A percentile compares a stretch with the other conserved stretches of the same genome.
Evolutionary conservation across 1,140 invertebrate genomes (phyloP).

Genomic region (Lysiphlebus fabarum): DNA sequence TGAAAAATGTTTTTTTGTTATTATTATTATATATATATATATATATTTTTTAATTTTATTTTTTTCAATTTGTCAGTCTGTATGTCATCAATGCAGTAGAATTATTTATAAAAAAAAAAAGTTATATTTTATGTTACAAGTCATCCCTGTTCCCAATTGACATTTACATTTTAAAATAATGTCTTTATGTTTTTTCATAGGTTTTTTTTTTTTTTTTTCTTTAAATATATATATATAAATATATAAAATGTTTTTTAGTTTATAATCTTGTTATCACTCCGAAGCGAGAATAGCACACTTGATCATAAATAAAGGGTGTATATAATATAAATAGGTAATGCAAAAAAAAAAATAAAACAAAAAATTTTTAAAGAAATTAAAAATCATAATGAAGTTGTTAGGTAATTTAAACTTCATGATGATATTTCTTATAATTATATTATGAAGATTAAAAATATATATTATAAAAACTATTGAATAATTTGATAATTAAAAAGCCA

Average conservation of each 20-base stretch:
- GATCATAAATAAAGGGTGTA: slow-evolving; percentile 4
- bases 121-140: background rate
- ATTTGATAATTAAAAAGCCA: too few species aligned
- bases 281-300: slow-evolving; percentile 7
- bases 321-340: slow-evolving; percentile 3
- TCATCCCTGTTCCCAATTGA: slow-evolving; percentile 12
- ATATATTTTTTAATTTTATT: too few species aligned
- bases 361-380: background rate
- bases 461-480: background rate
- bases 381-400: background rate
- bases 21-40: too few species aligned
- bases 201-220: slow-evolving; percentile 2
- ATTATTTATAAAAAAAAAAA: too few species aligned
- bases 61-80: background rate
- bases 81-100: background rate
- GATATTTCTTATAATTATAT: slow-evolving; percentile 8
- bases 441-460: background rate
- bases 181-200: background rate
- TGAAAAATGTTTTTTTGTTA: background rate
- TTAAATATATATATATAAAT: too few species aligned
- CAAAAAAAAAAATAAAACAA: background rate
- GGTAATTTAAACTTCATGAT: slow-evolving; percentile 3
- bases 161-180: background rate
- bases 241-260: background rate
- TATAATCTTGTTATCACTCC: background rate